Base-by-base conservation (phyloP, 2,113 vertebrate genomes). In the Hippocampus guttulatus region DNA sequence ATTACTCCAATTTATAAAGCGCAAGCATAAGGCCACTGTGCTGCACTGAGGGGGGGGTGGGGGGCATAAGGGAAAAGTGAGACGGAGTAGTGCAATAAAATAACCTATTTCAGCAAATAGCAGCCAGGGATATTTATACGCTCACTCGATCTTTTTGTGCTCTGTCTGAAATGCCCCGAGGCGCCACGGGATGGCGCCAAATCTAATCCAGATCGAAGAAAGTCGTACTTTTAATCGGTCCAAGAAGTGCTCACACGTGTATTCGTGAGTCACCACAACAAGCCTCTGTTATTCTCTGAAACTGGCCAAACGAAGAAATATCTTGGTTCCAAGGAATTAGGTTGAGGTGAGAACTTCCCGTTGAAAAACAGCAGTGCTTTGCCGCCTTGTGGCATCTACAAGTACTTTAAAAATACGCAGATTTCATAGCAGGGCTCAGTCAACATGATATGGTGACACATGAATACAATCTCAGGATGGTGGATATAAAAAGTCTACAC, bases 1-100 rank as follows among this genome's bases (percentile, higher is more conserved):
- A 87, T 86, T 86, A 87, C 75, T 43, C 63, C 68, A 12, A 88
- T 87, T 86, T 86, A 86, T 73, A 82, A 85, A 74, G 74, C 67
- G 62, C 70, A 69, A 73, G 27, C 63, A 75, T 83, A 64, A 87
- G 83, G 86, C 77, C 73, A 75, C 47, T 30, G 77, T 62, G 74
- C 76, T 77, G 11, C 21, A 38, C 11, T 2, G 27, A 43, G 54
- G 47, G 1, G 20, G 15, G 33, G 33, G 33, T 0, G 33, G 33
- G 30, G 47, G 61, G 23, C 38, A 57, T 71, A 76, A 71, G 38
- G 75, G 65, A 76, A 68, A 51, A 75, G 55, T 6, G 38, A 79
- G 69, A 40, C 8, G 8, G 30, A 33, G 67, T 21, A 41, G 51
- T 8, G 30, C 49, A 23, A 57, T 54, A 57, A 55, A 41, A 68